phyloP scores from a whole-genome alignment of 1,140 invertebrate genomes.

The Zaprionus taronus region DNA sequence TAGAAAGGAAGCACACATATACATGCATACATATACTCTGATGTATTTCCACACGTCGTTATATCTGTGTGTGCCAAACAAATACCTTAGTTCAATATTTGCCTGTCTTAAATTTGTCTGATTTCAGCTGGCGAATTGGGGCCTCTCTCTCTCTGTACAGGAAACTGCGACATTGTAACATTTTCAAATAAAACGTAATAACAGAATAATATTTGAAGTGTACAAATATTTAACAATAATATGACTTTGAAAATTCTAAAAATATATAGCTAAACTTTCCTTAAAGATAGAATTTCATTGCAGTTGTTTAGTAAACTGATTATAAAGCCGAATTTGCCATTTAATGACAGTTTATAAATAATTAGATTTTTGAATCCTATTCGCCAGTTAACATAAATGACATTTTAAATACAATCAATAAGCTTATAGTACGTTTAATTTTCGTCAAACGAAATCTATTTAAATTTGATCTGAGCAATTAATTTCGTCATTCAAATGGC shows the following conservation, averaged over 20 bases:
- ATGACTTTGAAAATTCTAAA: neutral
- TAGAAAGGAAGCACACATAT: constrained; percentile 2
- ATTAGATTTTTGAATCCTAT: neutral
- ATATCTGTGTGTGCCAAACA: constrained; percentile 31
- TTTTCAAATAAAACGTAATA: constrained; percentile 3
- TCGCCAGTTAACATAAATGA: constrained; percentile 12
- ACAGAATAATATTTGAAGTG: constrained; percentile 2
- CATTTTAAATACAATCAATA: constrained; percentile 48
- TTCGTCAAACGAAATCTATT: constrained; percentile 1
- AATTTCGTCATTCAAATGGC: constrained; percentile 41
- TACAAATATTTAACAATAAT: neutral
- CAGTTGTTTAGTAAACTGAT: neutral
- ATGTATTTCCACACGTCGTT: constrained; percentile 18
- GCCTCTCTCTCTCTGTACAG: neutral
- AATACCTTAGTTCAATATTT: constrained; percentile 43
- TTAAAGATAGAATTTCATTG: neutral
- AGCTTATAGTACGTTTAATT: constrained; percentile 31
- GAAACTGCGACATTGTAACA: constrained; percentile 8
- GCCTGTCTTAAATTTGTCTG: constrained; percentile 25
- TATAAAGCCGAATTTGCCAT: neutral
- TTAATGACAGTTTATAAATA: neutral
- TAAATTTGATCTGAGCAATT: constrained; percentile 55
- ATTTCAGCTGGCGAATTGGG: constrained; percentile 1
- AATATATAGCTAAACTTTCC: neutral
- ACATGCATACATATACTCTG: neutral